These are phyloP conservation scores for Amiota minor DNA, from an alignment of 2,888 invertebrate species.

Conservation along the genomic window DNA sequence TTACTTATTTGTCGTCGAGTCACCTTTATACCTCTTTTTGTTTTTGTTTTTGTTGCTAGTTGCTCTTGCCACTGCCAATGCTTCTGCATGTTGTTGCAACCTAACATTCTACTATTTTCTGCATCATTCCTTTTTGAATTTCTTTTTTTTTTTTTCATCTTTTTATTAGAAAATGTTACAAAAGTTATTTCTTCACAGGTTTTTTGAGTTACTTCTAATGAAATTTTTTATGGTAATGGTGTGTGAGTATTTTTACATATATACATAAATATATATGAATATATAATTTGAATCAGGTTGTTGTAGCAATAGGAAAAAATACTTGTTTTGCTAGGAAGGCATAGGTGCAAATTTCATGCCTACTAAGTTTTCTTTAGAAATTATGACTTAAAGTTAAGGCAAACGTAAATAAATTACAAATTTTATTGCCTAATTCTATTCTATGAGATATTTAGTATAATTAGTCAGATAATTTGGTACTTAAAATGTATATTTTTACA, in stretches of 20 bases:
- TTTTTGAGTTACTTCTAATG: slow-evolving; percentile 56
- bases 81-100: not conserved
- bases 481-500: too few relatives aligned
- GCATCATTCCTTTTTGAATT: slow-evolving; percentile 37
- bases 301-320: too few relatives aligned
- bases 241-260: slow-evolving; percentile 29
- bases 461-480: too few relatives aligned
- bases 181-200: slow-evolving; percentile 62
- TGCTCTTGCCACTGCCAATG: not conserved
- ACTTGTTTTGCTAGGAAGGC: not conserved
- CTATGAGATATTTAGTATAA: too few relatives aligned
- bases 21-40: not conserved
- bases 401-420: too few relatives aligned
- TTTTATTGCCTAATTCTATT: too few relatives aligned
- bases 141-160: slow-evolving; percentile 35
- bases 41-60: not conserved
- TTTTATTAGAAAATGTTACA: slow-evolving; percentile 50
- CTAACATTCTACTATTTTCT: slow-evolving; percentile 41
- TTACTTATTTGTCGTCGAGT: not conserved
- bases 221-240: slow-evolving; percentile 34
- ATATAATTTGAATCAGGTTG: not conserved
- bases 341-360: not conserved
- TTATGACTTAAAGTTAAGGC: not conserved
- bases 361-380: not conserved
- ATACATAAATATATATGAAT: slow-evolving; percentile 25